These are phyloP conservation scores for Halocynthia roretzi DNA, from an alignment of 23 tunicate genomes.

Conservation along the genomic window DNA sequence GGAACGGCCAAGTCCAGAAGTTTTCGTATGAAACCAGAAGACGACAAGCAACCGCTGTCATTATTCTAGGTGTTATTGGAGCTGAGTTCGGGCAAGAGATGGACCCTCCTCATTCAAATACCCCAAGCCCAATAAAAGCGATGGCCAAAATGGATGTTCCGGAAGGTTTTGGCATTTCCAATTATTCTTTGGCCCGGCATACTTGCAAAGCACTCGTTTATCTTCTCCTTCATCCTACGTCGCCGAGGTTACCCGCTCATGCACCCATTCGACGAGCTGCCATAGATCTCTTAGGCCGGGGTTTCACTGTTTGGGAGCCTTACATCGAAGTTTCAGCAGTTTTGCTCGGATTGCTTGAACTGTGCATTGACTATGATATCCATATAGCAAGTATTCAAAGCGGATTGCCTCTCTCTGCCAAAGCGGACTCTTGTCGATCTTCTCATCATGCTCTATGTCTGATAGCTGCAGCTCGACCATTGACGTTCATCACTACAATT, in stretches of 20 bases:
- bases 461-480: slow-evolving; percentile 89
- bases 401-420: slow-evolving; percentile 61
- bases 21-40: slow-evolving; percentile 62
- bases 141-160: slow-evolving; percentile 36
- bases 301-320: slow-evolving; percentile 96
- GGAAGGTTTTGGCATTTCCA: slow-evolving; percentile 52
- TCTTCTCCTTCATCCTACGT: slow-evolving; percentile 67
- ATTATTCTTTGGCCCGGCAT: slow-evolving; percentile 68
- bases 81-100: slow-evolving; percentile 88
- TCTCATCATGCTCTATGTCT: slow-evolving; percentile 86
- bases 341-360: slow-evolving; percentile 70
- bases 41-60: slow-evolving; percentile 89
- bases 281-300: slow-evolving; percentile 82
- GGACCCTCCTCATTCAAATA: slow-evolving; percentile 31
- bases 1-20: slow-evolving; percentile 7
- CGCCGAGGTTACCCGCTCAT: slow-evolving; percentile 69
- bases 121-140: slow-evolving; percentile 11
- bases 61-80: slow-evolving; percentile 91
- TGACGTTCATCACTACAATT: slow-evolving; percentile 79
- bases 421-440: slow-evolving; percentile 87
- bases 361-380: slow-evolving; percentile 41
- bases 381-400: slow-evolving; percentile 54
- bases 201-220: slow-evolving; percentile 88
- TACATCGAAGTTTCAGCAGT: slow-evolving; percentile 91
- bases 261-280: slow-evolving; percentile 88